A percentile compares a stretch with the other conserved stretches of the same genome.
Evolutionary conservation across 1,140 invertebrate species (phyloP).

Genomic region (Atta texana): DNA sequence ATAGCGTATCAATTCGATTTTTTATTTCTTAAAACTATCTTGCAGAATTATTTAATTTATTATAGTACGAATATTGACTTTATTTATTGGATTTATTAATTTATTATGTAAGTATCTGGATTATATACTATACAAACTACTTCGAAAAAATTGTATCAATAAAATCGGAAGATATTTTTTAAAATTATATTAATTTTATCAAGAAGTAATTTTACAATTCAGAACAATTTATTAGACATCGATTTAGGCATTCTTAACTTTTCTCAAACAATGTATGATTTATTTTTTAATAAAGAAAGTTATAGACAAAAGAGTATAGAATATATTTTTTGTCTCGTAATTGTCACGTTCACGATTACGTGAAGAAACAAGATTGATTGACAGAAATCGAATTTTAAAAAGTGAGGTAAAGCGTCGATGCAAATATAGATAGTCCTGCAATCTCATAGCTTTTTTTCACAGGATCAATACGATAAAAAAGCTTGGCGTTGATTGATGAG

Average conservation of each 20-base stretch:
- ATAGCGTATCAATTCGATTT: neutral
- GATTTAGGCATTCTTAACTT: neutral
- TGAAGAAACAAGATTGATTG: neutral
- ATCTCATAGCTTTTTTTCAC: constrained; percentile 32
- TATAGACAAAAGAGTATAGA: neutral
- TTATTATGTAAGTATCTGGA: neutral
- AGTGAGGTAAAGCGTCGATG: constrained; percentile 16
- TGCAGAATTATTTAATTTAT: neutral
- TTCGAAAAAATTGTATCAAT: neutral
- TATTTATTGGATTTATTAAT: too few species aligned
- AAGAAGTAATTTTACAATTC: neutral
- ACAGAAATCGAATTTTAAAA: neutral
- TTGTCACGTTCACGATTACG: neutral
- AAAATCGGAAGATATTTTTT: neutral
- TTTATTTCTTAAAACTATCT: neutral
- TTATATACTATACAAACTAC: neutral
- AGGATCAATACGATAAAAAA: constrained; percentile 34
- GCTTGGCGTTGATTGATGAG: constrained; percentile 67
- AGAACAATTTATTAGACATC: neutral
- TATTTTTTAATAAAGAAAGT: neutral
- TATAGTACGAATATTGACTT: neutral
- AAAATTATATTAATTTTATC: neutral
- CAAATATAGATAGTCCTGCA: constrained; percentile 56
- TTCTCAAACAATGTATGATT: neutral
- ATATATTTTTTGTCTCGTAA: neutral